Percentiles rank a stretch among this genome's conserved stretches.
These are phyloP conservation scores for Drosophila suzukii DNA, from an alignment of 1,140 invertebrate genomes.

Conservation along the genomic window DNA sequence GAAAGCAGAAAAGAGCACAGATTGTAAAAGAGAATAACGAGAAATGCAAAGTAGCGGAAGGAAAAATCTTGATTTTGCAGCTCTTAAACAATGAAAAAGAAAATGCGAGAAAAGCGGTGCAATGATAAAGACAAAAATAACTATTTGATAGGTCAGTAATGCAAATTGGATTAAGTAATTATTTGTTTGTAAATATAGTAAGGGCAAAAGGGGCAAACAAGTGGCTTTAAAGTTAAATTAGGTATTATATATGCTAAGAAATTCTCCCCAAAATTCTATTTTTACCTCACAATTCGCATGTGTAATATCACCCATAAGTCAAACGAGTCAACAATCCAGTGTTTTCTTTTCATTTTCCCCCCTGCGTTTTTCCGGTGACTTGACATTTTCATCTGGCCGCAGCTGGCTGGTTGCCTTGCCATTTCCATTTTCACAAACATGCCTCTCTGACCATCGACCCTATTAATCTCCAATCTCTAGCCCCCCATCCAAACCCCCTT, in stretches of 20 bases:
- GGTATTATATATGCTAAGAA: background rate
- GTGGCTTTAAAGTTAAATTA: too few species aligned
- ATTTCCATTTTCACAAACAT: conserved; percentile 28
- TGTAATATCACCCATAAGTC: conserved; percentile 16
- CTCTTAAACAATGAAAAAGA: conserved; percentile 7
- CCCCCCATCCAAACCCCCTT: background rate
- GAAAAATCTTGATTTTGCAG: conserved; percentile 29
- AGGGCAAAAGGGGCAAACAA: background rate
- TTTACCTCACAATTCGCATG: conserved; percentile 14
- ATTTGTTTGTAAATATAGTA: background rate
- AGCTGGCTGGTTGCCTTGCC: conserved; percentile 29
- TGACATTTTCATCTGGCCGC: conserved; percentile 45
- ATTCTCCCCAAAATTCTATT: background rate
- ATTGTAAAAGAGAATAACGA: conserved; percentile 1
- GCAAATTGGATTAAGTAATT: conserved; percentile 17
- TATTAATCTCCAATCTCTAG: conserved; percentile 41
- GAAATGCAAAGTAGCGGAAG: conserved; percentile 26
- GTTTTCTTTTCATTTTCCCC: conserved; percentile 14
- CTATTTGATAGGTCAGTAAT: conserved; percentile 15
- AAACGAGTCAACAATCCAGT: conserved; percentile 32
- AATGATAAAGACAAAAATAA: conserved; percentile 1
- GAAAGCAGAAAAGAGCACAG: conserved; percentile 4
- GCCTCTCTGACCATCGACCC: conserved; percentile 44
- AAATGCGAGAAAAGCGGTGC: background rate
- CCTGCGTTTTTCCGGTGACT: conserved; percentile 28